Base-by-base conservation (phyloP, 2,797 vertebrate genomes). In the Clarias platycephalus region DNA sequence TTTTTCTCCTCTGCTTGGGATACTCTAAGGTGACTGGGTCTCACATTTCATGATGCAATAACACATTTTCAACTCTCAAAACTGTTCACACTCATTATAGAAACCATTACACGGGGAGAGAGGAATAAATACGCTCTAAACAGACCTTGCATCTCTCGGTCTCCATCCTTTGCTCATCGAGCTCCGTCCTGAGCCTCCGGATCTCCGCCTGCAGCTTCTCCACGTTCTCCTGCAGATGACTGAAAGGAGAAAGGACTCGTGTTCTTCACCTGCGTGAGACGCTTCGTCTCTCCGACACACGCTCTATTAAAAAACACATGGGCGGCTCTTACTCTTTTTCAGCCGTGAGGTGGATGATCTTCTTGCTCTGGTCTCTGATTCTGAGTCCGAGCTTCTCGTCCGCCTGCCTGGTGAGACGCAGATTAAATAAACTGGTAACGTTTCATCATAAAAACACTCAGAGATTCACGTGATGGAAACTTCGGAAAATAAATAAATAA, bases 311-410 rank as follows among this genome's bases (percentile, higher is more conserved):
- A 66, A 18, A 49, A 49, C 37, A 34, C 13, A 70, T 15, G 0
- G 26, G 2, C 83, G 84, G 68, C 71, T 91, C 95, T 95, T 93
- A 95, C 94, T 94, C 91, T 86, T 93, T 95, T 88, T 95, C 89
- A 22, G 93, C 89, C 0, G 90, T 92, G 86, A 95, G 94, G 89
- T 93, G 93, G 85, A 93, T 86, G 20, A 94, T 94, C 84, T 92
- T 94, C 80, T 89, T 94, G 88, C 92, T 94, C 90, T 96, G 95
- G 70, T 92, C 91, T 86, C 92, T 93, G 87, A 94, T 94, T 90
- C 94, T 93, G 81, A 91, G 91, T 86, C 90, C 92, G 84, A 92
- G 89, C 86, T 94, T 94, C 90, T 95, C 93, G 80, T 94, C 95
- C 88, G 92, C 87, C 83, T 92, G 90, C 89, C 96, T 95, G 91